Conservation (phyloP, 2,113 vertebrate genomes). For the Corythoichthys haematopterus region DNA sequence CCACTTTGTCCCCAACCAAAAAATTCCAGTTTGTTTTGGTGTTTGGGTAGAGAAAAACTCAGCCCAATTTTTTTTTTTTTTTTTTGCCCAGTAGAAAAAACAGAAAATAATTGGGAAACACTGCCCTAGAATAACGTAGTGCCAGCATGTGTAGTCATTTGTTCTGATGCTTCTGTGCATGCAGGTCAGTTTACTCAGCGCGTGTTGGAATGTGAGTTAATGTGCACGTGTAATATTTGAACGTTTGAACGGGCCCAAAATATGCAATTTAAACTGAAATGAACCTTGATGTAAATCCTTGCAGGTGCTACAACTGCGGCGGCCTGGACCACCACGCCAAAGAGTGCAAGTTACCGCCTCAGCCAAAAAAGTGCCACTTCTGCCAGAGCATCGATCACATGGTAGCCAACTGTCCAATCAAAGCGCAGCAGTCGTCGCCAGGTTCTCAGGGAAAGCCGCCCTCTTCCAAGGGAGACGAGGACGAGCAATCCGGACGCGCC, state of each 20-base stretch:
- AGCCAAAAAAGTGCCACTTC: slow-evolving; percentile 97
- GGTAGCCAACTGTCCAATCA: slow-evolving; percentile 89
- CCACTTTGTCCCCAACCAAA: too few species aligned
- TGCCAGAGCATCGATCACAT: slow-evolving; percentile 95
- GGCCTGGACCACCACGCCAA: slow-evolving; percentile 97
- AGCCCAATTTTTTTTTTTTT: too few species aligned
- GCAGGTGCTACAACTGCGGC: slow-evolving; percentile 96
- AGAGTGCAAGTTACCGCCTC: slow-evolving; percentile 94
- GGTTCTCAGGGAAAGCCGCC: slow-evolving; percentile 84
- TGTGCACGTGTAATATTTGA: too few species aligned
- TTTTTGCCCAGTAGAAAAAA: too few species aligned
- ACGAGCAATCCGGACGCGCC: slow-evolving; percentile 65
- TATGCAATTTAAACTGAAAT: neutral
- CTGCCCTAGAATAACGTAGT: too few species aligned
- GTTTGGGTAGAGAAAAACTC: too few species aligned
- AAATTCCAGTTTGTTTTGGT: too few species aligned
- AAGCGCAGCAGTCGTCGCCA: slow-evolving; percentile 82
- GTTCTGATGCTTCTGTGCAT: too few species aligned
- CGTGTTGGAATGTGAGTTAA: too few species aligned
- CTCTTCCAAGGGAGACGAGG: slow-evolving; percentile 77
- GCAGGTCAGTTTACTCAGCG: too few species aligned
- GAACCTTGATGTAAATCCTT: neutral
- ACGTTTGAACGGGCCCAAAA: neutral
- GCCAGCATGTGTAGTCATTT: too few species aligned
- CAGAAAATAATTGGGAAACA: too few species aligned